These are phyloP conservation scores for Girardia tigrina DNA, from an alignment of 2,888 invertebrate genomes.

Conservation along the genomic window DNA sequence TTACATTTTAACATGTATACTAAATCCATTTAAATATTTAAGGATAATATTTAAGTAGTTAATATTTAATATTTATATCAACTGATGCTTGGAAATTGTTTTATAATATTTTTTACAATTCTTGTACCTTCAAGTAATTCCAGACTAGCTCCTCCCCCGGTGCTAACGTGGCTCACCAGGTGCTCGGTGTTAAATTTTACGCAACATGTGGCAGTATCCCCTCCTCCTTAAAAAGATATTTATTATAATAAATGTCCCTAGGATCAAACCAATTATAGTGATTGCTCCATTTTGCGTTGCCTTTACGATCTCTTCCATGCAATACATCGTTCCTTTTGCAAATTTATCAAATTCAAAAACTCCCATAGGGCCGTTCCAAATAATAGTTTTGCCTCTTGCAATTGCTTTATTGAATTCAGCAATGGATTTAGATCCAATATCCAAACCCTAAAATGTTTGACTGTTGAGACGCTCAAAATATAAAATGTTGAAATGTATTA, in stretches of 20 bases:
- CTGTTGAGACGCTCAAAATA: no score
- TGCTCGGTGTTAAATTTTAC: constrained; percentile 88
- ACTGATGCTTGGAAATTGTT: no score
- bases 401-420: constrained; percentile 68
- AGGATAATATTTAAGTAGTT: no score
- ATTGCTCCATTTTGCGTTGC: constrained; percentile 69
- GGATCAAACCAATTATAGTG: constrained; percentile 68
- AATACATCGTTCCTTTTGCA: constrained; percentile 69
- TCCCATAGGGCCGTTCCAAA: constrained; percentile 97
- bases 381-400: constrained; percentile 76
- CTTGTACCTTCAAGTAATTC: constrained; percentile 50
- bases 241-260: background rate
- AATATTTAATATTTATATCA: no score
- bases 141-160: constrained; percentile 50
- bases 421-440: constrained; percentile 73
- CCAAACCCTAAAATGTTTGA: constrained; percentile 64
- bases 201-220: constrained; percentile 89
- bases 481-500: background rate
- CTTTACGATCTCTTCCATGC: constrained; percentile 85
- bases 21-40: no score
- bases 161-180: constrained; percentile 59
- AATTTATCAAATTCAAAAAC: constrained; percentile 94
- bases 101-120: no score
- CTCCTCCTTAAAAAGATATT: constrained; percentile 58
- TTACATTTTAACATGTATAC: no score